Base-by-base conservation (phyloP, 2,888 invertebrate genomes). In the Cerceris rybyensis region DNA sequence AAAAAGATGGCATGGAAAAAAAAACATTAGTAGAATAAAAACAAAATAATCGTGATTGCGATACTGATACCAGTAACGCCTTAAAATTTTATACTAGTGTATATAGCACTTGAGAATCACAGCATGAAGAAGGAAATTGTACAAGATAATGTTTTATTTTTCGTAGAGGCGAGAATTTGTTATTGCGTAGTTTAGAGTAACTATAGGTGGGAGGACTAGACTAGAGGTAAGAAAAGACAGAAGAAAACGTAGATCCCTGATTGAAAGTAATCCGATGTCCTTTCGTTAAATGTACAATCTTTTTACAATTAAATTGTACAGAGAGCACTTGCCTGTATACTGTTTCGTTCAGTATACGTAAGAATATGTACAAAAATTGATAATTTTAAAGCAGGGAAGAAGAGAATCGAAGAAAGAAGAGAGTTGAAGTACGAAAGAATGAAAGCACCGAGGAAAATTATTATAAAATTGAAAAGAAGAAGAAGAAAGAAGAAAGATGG, bases 201-300 rank as follows among this genome's bases (percentile, higher is more conserved):
- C 64, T 57, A 64, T 63, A 77, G 77, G 71, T 72, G 69, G 70
- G 70, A 80, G 57, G 57, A 73, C 63, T 78, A 74, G 85, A 87
- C 81, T 75, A 83, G 83, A 81, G 60, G 52, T 61, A 50, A 59
- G 28, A 61, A 41, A 72, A 39, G 59, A 9, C 8, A 8, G 16
- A 13, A 55, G 28, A 14, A 52, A 46, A 54, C 46, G 6, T 2
- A 54, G 50, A 46, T 76, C 39, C 17, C 14, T 42, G 28, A 9
- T 52, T 17, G 59, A 74, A 50, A 69, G 41, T 52, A 42, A 64
- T 59, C 16, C 41, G 17, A 13, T n/a, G 17, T 46, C 50, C 50
- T 49, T 11, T 52, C 46, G 52, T 65, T 57, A n/a, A 6, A 7
- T n/a, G 28, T 14, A 8, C 17, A 14, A 43, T 57, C 11, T 39